Percentiles rank a stretch among this genome's conserved stretches.
phyloP scores from a whole-genome alignment of 2,888 invertebrate species.

The Amphipoea oculea region DNA sequence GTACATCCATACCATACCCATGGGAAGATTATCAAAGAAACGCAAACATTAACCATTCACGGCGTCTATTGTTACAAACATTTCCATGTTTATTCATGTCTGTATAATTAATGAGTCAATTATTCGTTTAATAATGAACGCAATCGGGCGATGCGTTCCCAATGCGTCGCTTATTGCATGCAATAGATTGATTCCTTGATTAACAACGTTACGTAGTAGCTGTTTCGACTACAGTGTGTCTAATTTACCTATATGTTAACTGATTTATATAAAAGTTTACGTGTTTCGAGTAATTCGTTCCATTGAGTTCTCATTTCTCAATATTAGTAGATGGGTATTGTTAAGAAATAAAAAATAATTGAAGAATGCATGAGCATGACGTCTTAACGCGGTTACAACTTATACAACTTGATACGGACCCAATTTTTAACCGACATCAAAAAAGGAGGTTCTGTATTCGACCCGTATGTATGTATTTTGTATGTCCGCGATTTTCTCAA shows the following conservation, averaged over 20 bases:
- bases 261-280: slow-evolving; percentile 53
- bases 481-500: no score
- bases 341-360: slow-evolving; percentile 49
- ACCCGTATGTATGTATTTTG: not conserved
- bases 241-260: slow-evolving; percentile 51
- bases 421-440: not conserved
- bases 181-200: slow-evolving; percentile 65
- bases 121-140: slow-evolving; percentile 62
- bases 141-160: slow-evolving; percentile 70
- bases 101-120: slow-evolving; percentile 63
- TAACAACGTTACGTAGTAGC: slow-evolving; percentile 51
- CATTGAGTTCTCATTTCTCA: slow-evolving; percentile 51
- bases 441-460: no score
- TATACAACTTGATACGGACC: not conserved
- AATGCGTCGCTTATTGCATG: slow-evolving; percentile 70
- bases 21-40: slow-evolving; percentile 62
- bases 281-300: slow-evolving; percentile 54
- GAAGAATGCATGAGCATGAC: not conserved
- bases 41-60: slow-evolving; percentile 50
- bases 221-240: slow-evolving; percentile 43
- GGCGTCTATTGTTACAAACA: slow-evolving; percentile 60
- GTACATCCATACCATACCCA: slow-evolving; percentile 40
- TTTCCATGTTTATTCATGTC: slow-evolving; percentile 59
- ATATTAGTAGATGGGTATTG: slow-evolving; percentile 32
- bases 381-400: not conserved